Base-by-base conservation (phyloP, 2,113 vertebrate species). In the Ramphastos sulfuratus region DNA sequence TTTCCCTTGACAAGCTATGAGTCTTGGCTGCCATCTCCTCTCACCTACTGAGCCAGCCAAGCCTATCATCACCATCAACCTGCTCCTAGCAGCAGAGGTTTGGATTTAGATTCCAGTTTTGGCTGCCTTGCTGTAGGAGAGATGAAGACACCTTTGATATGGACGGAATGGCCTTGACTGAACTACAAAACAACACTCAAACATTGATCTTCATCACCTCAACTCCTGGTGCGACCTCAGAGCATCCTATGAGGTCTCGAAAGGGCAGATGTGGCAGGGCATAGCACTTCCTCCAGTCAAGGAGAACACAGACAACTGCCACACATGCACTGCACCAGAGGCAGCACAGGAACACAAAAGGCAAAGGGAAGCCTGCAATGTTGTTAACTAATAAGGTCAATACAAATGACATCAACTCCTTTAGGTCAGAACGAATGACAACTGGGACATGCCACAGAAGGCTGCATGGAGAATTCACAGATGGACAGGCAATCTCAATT, bases 401-500 rank as follows among this genome's bases (percentile, higher is more conserved):
- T 78, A 55, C 76, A 90, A 93, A 95, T 6, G 4, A 69, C 87
- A 93, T 80, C 77, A 92, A 78, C 48, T 72, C 74, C 87, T 83
- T 55, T 28, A 58, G 93, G 88, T 94, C 96, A 95, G 86, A 71
- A 87, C 7, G 25, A 95, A 94, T 46, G 90, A 90, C 93, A 94
- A 90, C 33, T 3, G 15, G 81, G 81, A 92, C 76, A 7, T 11
- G 81, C 77, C 82, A 92, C 84, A 91, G 89, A 82, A 87, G 69
- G 87, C 83, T 92, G 90, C 75, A 31, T 4, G 18, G 59, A 94
- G 78, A 91, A 96, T 96, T 95, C 72, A 86, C 87, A 94, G 93
- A 92, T 74, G 74, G 90, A 92, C 92, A 95, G 78, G 88, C 71
- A 96, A 89, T 70, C 89, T 93, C 89, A 94, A 83, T 87, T 93